Percentiles rank a stretch among this genome's conserved stretches.
These are phyloP conservation scores for Pyxicephalus adspersus DNA, from an alignment of 2,113 vertebrate species.

Conservation along the genomic window DNA sequence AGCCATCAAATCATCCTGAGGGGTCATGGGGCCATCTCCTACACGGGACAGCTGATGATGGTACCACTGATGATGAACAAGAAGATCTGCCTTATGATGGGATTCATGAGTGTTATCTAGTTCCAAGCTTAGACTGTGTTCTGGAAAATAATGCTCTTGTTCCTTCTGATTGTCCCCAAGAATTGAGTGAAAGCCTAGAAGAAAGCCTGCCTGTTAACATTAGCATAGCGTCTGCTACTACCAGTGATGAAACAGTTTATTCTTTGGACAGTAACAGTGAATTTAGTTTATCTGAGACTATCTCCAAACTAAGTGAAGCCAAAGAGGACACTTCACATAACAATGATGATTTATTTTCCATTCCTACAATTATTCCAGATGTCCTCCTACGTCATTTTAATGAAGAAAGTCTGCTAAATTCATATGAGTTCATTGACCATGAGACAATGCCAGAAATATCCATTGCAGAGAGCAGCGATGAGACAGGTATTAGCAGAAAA, in stretches of 20 bases:
- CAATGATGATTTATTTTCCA: neutral
- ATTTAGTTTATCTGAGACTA: slow-evolving; percentile 20
- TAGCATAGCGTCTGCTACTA: neutral
- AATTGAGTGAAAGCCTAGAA: neutral
- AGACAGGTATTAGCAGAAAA: slow-evolving; percentile 60
- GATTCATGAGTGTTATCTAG: slow-evolving; percentile 56
- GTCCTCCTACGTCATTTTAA: slow-evolving; percentile 77
- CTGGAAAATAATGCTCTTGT: neutral
- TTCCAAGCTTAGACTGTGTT: neutral
- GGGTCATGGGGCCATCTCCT: slow-evolving; percentile 55
- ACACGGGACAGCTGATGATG: slow-evolving; percentile 57
- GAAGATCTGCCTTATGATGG: slow-evolving; percentile 80
- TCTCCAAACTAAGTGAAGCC: neutral
- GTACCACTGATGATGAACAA: slow-evolving; percentile 77
- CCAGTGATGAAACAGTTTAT: neutral
- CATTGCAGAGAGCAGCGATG: slow-evolving; percentile 75
- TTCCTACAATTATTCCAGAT: slow-evolving; percentile 65
- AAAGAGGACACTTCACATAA: neutral
- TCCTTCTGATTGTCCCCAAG: neutral
- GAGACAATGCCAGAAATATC: slow-evolving; percentile 85
- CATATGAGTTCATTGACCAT: slow-evolving; percentile 71
- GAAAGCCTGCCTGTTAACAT: neutral
- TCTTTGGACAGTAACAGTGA: neutral
- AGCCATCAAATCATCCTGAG: slow-evolving; percentile 60
- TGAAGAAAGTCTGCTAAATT: slow-evolving; percentile 68